These are phyloP conservation scores for Aptenodytes forsteri DNA, from an alignment of 2,113 vertebrate genomes.

Conservation along the genomic window DNA sequence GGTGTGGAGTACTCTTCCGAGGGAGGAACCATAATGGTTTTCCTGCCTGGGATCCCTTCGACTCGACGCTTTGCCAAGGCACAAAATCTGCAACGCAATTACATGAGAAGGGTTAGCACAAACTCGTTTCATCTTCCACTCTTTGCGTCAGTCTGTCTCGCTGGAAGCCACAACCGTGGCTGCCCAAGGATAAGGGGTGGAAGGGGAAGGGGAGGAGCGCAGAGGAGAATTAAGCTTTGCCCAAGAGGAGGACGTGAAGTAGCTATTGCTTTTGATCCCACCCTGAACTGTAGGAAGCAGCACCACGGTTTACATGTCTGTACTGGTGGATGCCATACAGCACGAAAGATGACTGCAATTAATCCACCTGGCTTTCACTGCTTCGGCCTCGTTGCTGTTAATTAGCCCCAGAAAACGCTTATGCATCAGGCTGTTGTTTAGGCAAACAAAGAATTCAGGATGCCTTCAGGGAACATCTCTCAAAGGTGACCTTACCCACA, in stretches of 20 bases:
- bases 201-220: not conserved
- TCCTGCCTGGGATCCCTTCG: conserved; percentile 87
- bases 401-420: not conserved
- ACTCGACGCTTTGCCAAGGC: conserved; percentile 96
- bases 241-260: not conserved
- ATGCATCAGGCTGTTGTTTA: not conserved
- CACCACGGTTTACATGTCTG: fast-evolving
- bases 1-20: conserved; percentile 87
- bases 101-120: not conserved
- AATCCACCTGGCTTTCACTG: not conserved
- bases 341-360: not conserved
- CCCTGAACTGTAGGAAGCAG: not conserved
- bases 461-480: not conserved
- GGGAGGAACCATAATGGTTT: conserved; percentile 89
- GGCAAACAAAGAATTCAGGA: not conserved
- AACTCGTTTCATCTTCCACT: not conserved
- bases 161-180: not conserved
- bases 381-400: not conserved
- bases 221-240: not conserved
- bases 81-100: conserved; percentile 86
- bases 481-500: not conserved
- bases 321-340: fast-evolving
- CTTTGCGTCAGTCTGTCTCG: not conserved
- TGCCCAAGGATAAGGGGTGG: not conserved
- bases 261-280: not conserved